These are phyloP conservation scores for Drosophila neocordata DNA, from an alignment of 1,140 invertebrate species.

Conservation along the genomic window DNA sequence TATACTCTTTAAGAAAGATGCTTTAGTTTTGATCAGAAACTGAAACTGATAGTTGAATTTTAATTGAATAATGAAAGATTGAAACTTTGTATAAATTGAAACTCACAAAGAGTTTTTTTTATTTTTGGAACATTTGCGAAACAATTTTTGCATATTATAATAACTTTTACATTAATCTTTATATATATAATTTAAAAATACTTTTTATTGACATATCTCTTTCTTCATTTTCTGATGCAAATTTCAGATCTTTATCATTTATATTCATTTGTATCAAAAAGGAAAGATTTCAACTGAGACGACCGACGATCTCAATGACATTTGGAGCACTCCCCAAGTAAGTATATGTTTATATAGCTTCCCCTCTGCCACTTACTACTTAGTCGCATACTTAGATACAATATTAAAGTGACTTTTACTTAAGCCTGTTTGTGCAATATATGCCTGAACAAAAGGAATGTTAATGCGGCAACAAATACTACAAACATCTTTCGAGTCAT, in stretches of 20 bases:
- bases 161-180: slow-evolving; percentile 20
- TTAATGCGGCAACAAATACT: slow-evolving; percentile 65
- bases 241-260: slow-evolving; percentile 50
- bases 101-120: too few relatives aligned
- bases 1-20: too few relatives aligned
- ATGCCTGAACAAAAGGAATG: slow-evolving; percentile 59
- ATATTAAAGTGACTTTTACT: slow-evolving; percentile 37
- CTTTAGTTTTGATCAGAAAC: too few relatives aligned
- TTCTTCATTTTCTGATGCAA: slow-evolving; percentile 42
- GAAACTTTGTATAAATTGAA: too few relatives aligned
- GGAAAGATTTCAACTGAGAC: neutral
- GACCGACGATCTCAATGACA: slow-evolving; percentile 32
- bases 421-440: slow-evolving; percentile 65
- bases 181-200: slow-evolving; percentile 5
- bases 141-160: neutral
- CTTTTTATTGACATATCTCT: neutral
- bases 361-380: slow-evolving; percentile 20
- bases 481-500: slow-evolving; percentile 69
- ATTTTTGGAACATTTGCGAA: neutral
- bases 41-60: too few relatives aligned
- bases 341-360: neutral
- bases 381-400: slow-evolving; percentile 2
- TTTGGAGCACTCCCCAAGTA: neutral
- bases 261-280: slow-evolving; percentile 46
- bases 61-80: too few relatives aligned